Evolutionary conservation across 2,113 vertebrate genomes (phyloP).

Genomic region (Lepus timidus): DNA sequence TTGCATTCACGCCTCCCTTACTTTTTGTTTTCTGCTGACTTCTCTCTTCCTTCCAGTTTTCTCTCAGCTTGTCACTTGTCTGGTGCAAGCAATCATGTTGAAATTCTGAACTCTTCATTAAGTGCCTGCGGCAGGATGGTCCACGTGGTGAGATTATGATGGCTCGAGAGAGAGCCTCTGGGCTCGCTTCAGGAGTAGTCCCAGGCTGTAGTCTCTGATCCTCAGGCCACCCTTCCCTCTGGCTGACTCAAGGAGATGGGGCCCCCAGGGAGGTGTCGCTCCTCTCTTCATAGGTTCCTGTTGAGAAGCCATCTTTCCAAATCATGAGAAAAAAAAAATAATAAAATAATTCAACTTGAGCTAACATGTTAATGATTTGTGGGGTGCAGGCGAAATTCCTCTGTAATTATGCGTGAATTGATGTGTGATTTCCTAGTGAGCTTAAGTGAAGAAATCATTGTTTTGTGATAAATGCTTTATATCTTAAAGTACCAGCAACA

Average conservation of each 20-base stretch:
- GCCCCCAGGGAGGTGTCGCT: conserved; percentile 19
- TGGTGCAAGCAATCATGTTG: conserved; percentile 85
- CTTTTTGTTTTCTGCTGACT: conserved; percentile 76
- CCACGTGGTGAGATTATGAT: conserved; percentile 80
- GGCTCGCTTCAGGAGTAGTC: conserved; percentile 76
- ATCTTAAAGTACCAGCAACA: conserved; percentile 90
- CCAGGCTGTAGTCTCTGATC: conserved; percentile 73
- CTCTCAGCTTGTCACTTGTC: conserved; percentile 85
- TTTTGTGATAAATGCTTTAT: conserved; percentile 91
- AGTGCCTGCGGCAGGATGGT: conserved; percentile 82
- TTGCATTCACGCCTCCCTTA: neutral
- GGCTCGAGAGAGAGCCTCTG: conserved; percentile 81
- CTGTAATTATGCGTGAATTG: conserved; percentile 91
- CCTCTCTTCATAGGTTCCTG: conserved; percentile 65
- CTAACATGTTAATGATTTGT: conserved; percentile 90
- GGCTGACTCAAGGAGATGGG: conserved; percentile 52
- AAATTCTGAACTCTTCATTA: conserved; percentile 85
- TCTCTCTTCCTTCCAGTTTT: conserved; percentile 82
- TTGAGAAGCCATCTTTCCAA: conserved; percentile 85
- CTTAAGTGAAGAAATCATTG: conserved; percentile 91
- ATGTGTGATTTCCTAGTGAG: conserved; percentile 93
- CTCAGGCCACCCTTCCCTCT: conserved; percentile 69
- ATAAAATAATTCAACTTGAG: conserved; percentile 87
- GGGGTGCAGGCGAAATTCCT: conserved; percentile 89
- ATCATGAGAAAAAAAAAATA: conserved; percentile 75